Percentiles rank a stretch among this genome's conserved stretches.
Evolutionary conservation across 2,888 invertebrate genomes (phyloP).

Genomic region (Mesodorylaimus sp.): DNA sequence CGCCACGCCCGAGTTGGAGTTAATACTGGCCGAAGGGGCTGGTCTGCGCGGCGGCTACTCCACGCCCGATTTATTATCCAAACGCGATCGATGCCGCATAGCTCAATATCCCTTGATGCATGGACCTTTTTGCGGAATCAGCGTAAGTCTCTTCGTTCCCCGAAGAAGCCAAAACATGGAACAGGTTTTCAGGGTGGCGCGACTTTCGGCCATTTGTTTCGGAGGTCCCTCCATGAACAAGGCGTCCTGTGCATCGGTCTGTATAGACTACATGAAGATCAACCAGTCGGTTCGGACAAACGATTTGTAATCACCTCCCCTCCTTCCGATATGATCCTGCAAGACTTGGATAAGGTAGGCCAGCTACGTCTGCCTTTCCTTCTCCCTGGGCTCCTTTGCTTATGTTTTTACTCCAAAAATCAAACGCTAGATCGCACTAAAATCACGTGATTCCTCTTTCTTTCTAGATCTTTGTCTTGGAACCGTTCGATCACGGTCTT

Average conservation of each 20-base stretch:
- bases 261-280: conserved; percentile 48
- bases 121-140: background rate
- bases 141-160: background rate
- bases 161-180: background rate
- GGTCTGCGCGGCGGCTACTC: conserved; percentile 88
- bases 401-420: background rate
- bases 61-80: conserved; percentile 77
- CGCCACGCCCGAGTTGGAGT: conserved; percentile 88
- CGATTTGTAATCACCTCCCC: conserved; percentile 98
- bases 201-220: conserved; percentile 82
- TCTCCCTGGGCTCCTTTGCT: background rate
- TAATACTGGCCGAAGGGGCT: conserved; percentile 92
- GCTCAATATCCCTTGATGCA: conserved; percentile 65
- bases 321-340: conserved; percentile 80
- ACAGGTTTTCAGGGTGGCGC: conserved; percentile 3
- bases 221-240: conserved; percentile 76
- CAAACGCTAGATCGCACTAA: background rate
- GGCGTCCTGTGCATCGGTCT: conserved; percentile 96
- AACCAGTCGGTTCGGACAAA: conserved; percentile 57
- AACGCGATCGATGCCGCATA: conserved; percentile 83
- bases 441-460: background rate
- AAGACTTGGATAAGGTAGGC: conserved; percentile 82
- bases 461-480: conserved; percentile 6
- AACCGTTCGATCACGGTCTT: conserved; percentile 7
- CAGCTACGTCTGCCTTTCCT: too few species aligned